Evolutionary conservation across 2,888 invertebrate species (phyloP).

Genomic region (Brachyptera risi): DNA sequence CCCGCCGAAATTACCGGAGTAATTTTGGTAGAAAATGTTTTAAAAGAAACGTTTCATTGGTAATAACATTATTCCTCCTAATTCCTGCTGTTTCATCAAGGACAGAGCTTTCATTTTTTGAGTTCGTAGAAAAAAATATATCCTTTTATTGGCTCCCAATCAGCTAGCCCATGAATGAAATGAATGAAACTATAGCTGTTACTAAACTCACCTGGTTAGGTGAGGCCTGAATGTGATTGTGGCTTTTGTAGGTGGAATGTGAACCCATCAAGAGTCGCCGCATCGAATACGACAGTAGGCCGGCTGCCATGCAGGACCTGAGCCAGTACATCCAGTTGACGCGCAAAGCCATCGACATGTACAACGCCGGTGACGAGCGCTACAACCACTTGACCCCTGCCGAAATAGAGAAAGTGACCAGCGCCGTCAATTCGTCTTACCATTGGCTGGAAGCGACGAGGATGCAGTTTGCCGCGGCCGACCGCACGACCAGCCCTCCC

Average conservation of each 20-base stretch:
- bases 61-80: no score
- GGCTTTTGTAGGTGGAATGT: conserved; percentile 63
- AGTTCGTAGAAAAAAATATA: no score
- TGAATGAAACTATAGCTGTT: no score
- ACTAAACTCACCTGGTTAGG: no score
- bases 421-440: conserved; percentile 64
- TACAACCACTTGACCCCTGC: conserved; percentile 72
- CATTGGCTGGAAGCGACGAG: conserved; percentile 80
- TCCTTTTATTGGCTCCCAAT: no score
- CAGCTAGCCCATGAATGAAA: no score
- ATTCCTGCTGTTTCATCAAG: no score
- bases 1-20: no score
- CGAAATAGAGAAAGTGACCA: conserved; percentile 73
- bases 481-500: conserved; percentile 68
- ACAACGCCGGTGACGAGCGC: conserved; percentile 49
- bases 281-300: conserved; percentile 75
- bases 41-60: no score
- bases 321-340: conserved; percentile 71
- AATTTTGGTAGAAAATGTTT: no score
- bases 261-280: conserved; percentile 85
- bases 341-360: conserved; percentile 73
- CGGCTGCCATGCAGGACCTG: conserved; percentile 74
- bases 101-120: no score
- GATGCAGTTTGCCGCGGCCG: conserved; percentile 58
- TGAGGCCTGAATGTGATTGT: neutral